Percentiles rank a stretch among this genome's conserved stretches.
These are phyloP conservation scores for Gadus macrocephalus DNA, from an alignment of 2,113 vertebrate species.

Conservation along the genomic window DNA sequence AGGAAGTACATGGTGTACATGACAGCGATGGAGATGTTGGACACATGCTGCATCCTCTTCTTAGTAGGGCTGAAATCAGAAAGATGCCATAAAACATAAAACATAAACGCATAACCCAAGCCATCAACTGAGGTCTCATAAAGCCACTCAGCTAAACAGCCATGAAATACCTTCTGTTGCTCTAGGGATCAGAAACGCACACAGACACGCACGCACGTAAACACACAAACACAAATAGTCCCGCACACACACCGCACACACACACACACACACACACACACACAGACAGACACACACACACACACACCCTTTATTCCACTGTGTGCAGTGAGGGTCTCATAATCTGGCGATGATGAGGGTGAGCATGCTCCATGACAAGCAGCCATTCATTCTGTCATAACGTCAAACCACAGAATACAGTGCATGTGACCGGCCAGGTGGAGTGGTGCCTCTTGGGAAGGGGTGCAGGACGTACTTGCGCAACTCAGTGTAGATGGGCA, in stretches of 20 bases:
- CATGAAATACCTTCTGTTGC: conserved; percentile 4
- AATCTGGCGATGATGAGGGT: conserved; percentile 29
- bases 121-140: conserved; percentile 1
- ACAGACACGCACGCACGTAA: no score
- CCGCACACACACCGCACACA: background rate
- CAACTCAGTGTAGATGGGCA: conserved; percentile 97
- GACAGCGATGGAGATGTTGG: conserved; percentile 94
- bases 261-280: no score
- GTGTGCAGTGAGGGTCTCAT: conserved; percentile 39
- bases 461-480: conserved; percentile 78
- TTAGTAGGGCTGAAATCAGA: conserved; percentile 83
- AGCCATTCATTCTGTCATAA: conserved; percentile 31
- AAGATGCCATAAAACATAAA: conserved; percentile 35
- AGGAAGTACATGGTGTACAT: conserved; percentile 99
- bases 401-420: conserved; percentile 44
- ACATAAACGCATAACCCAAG: conserved; percentile 9
- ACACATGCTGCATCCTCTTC: conserved; percentile 95
- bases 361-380: conserved; percentile 51
- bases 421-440: conserved; percentile 55
- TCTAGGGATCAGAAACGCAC: background rate
- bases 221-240: background rate
- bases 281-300: background rate
- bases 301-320: conserved; percentile 8
- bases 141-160: no score
- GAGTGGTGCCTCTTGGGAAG: conserved; percentile 26